These are phyloP conservation scores for Podarcis raffonei DNA, from an alignment of 2,113 vertebrate species.

Conservation along the genomic window DNA sequence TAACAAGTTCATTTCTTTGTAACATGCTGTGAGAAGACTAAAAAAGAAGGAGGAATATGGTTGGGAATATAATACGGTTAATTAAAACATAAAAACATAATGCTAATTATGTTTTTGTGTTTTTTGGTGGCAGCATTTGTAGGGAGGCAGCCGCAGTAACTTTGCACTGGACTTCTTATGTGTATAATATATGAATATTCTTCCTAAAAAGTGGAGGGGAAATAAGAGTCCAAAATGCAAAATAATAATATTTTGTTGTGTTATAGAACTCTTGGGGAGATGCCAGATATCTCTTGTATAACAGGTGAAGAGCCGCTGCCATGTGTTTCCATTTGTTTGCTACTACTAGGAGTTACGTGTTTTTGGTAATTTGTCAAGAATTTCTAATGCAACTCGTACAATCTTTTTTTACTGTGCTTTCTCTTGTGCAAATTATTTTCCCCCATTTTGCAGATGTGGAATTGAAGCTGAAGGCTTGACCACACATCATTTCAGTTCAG, in stretches of 20 bases:
- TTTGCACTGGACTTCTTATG: not conserved
- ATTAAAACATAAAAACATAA: conserved; percentile 63
- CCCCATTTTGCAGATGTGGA: not conserved
- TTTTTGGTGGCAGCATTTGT: conserved; percentile 14
- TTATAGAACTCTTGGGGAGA: not conserved
- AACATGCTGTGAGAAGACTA: conserved; percentile 31
- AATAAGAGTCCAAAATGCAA: not conserved
- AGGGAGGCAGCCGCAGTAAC: not conserved
- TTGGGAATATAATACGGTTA: conserved; percentile 56
- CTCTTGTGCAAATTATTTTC: not conserved
- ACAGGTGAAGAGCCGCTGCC: not conserved
- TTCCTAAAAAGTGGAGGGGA: not conserved
- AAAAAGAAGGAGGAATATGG: conserved; percentile 39
- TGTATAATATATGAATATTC: not conserved
- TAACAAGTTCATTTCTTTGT: conserved; percentile 60
- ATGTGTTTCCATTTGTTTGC: not conserved
- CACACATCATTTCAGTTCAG: no score
- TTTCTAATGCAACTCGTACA: not conserved
- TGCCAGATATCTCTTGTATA: not conserved
- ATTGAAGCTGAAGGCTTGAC: not conserved
- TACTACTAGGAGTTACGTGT: no score
- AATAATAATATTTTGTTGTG: not conserved
- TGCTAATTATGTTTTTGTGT: conserved; percentile 40
- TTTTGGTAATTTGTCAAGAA: not conserved
- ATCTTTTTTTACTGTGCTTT: not conserved